These are phyloP conservation scores for Conistra vaccinii DNA, from an alignment of 2,888 invertebrate species.

Conservation along the genomic window DNA sequence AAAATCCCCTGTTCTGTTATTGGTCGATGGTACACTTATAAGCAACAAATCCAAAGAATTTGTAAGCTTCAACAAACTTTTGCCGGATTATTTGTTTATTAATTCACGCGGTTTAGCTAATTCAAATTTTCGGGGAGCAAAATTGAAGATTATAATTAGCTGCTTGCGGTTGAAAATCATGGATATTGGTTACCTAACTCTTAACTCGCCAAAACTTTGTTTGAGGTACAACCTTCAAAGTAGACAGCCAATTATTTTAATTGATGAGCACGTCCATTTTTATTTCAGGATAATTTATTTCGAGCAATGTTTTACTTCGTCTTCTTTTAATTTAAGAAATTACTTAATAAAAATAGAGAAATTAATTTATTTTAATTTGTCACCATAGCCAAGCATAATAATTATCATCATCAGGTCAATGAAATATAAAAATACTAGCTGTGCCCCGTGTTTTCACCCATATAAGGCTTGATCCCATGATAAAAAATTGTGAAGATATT, in stretches of 20 bases:
- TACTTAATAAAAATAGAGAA: no score
- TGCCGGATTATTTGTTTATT: conserved; percentile 56
- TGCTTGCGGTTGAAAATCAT: conserved; percentile 41
- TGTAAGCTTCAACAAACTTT: conserved; percentile 36
- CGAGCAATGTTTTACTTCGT: background rate
- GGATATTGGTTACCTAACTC: conserved; percentile 44
- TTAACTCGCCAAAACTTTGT: conserved; percentile 25
- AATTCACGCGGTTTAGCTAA: conserved; percentile 55
- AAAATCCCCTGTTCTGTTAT: conserved; percentile 21
- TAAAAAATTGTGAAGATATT: no score
- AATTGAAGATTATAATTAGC: conserved; percentile 51
- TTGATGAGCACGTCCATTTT: conserved; percentile 7
- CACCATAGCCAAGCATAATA: no score
- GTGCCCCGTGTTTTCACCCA: no score
- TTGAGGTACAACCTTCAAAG: conserved; percentile 5
- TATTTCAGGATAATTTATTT: background rate
- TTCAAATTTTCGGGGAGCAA: conserved; percentile 31
- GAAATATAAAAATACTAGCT: no score
- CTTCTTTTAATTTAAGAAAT: background rate
- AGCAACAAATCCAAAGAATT: conserved; percentile 41
- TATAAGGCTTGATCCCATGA: no score
- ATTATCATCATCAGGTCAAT: no score
- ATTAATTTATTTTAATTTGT: no score
- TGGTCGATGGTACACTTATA: conserved; percentile 32
- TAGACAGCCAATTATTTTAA: conserved; percentile 35